These are phyloP conservation scores for Agrilus planipennis DNA, from an alignment of 1,140 invertebrate species.

Conservation along the genomic window DNA sequence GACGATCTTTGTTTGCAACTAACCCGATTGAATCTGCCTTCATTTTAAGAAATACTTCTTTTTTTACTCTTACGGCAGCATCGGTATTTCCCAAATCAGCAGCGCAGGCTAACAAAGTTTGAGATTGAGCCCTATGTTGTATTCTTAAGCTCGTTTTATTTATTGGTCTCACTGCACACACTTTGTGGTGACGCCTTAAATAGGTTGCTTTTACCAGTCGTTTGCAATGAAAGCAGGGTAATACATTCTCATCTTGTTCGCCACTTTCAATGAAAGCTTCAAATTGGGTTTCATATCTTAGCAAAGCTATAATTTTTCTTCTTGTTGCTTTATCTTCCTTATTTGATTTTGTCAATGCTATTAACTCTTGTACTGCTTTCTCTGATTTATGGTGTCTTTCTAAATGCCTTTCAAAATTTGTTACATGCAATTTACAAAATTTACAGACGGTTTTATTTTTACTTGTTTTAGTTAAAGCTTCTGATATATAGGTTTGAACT, in stretches of 20 bases:
- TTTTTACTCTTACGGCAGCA: slow-evolving; percentile 6
- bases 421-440: background rate
- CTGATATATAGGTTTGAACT: too few relatives aligned
- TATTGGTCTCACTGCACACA: slow-evolving; percentile 3
- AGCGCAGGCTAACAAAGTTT: slow-evolving; percentile 4
- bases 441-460: slow-evolving; percentile 1
- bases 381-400: background rate
- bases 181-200: slow-evolving; percentile 5
- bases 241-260: background rate
- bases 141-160: slow-evolving; percentile 1
- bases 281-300: background rate
- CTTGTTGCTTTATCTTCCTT: background rate
- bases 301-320: background rate
- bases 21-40: slow-evolving; percentile 13
- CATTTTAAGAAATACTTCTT: slow-evolving; percentile 15
- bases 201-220: background rate
- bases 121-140: slow-evolving; percentile 2
- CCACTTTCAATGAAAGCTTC: background rate
- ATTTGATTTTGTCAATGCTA: background rate
- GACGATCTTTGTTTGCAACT: slow-evolving; percentile 18
- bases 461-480: too few relatives aligned
- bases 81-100: background rate
- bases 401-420: background rate
- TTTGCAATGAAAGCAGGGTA: slow-evolving; percentile 5
- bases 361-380: too few relatives aligned